phyloP scores from a whole-genome alignment of 2,888 invertebrate species.

The Dryomyza anilis region DNA sequence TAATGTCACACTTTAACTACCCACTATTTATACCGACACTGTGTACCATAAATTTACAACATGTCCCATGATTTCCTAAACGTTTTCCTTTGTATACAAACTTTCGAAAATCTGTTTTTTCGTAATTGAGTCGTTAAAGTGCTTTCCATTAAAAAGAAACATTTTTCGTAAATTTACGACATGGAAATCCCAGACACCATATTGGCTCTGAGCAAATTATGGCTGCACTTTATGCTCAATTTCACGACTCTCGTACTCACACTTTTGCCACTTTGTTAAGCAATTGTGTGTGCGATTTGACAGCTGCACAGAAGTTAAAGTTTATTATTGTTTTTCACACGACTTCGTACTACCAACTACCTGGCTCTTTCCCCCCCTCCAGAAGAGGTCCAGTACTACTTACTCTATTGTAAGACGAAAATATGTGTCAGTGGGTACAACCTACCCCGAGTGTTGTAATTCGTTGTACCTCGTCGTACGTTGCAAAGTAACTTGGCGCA shows the following conservation, averaged over 20 bases:
- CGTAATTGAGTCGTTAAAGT: too few relatives aligned
- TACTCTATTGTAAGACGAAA: too few relatives aligned
- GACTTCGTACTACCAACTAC: neutral
- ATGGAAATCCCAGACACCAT: neutral
- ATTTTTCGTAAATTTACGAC: neutral
- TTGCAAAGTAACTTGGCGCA: neutral
- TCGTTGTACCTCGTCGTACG: neutral
- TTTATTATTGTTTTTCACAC: slow-evolving; percentile 23
- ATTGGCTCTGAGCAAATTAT: slow-evolving; percentile 6
- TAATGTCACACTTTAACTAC: too few relatives aligned
- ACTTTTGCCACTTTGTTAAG: slow-evolving; percentile 17
- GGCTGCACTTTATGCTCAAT: neutral
- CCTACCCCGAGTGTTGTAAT: neutral
- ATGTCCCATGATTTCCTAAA: too few relatives aligned
- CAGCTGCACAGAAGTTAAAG: slow-evolving; percentile 18
- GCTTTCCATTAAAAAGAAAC: neutral
- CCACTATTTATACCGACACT: too few relatives aligned
- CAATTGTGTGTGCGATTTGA: slow-evolving; percentile 20
- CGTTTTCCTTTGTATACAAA: too few relatives aligned
- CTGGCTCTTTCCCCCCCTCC: neutral
- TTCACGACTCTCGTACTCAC: neutral
- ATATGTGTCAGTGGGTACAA: slow-evolving; percentile 18
- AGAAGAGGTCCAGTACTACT: too few relatives aligned
- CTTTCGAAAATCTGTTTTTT: too few relatives aligned
- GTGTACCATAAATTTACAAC: too few relatives aligned